Percentiles rank a stretch among this genome's conserved stretches.
phyloP scores from a whole-genome alignment of 64 coral and sea anemone species.

The Montipora cactus region DNA sequence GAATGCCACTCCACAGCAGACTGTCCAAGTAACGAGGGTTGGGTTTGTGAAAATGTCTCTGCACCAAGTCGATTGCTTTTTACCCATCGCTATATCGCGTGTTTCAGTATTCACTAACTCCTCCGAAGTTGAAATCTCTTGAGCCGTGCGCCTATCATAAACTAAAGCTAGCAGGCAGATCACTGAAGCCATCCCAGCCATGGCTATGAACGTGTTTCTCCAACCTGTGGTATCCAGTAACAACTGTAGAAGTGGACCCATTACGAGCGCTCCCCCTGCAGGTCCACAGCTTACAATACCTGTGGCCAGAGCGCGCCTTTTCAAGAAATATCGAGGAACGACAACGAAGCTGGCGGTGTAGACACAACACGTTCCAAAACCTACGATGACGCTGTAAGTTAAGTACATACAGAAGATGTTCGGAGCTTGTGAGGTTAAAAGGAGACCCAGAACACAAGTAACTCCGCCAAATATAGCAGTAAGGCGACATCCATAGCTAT shows the following conservation, averaged over 20 bases:
- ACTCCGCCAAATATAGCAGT: constrained; percentile 27
- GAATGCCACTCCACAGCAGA: not conserved
- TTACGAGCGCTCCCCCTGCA: constrained; percentile 24
- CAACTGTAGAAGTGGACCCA: constrained; percentile 28
- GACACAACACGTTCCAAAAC: constrained; percentile 58
- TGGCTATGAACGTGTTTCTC: constrained; percentile 42
- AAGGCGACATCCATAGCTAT: constrained; percentile 13
- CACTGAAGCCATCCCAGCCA: constrained; percentile 43
- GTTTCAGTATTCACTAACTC: not conserved
- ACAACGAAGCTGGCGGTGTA: constrained; percentile 29
- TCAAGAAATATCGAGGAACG: constrained; percentile 45
- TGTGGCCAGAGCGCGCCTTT: constrained; percentile 34
- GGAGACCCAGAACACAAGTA: constrained; percentile 1
- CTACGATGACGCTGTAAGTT: constrained; percentile 37
- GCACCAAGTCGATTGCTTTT: not conserved
- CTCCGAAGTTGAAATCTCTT: constrained; percentile 13
- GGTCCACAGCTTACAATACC: constrained; percentile 22
- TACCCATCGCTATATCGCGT: not conserved
- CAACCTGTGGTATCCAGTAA: constrained; percentile 9
- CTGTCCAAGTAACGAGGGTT: not conserved
- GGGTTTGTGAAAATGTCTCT: constrained; percentile 21
- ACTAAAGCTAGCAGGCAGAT: constrained; percentile 7
- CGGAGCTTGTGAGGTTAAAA: constrained; percentile 43
- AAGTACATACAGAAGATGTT: constrained; percentile 41
- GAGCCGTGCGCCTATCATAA: constrained; percentile 26